Base-by-base conservation (phyloP, 2,113 vertebrate species). In the Polyodon spathula region DNA sequence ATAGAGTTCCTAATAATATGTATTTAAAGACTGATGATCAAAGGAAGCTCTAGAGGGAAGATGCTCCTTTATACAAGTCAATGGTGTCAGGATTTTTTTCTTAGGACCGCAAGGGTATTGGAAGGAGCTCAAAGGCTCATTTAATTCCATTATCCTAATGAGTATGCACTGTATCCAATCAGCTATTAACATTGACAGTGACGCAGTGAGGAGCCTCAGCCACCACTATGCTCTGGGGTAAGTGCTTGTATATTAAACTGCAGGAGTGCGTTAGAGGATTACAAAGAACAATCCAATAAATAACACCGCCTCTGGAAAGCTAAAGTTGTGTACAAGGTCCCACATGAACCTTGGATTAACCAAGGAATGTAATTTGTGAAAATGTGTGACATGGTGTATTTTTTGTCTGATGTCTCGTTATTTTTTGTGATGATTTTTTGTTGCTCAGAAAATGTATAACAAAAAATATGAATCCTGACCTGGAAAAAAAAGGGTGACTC, bases 121-220 rank as follows among this genome's bases (percentile, higher is more conserved):
- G 48, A 50, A 50, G 48, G 48, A 50, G 9, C 48, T 50, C 14
- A 50, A 50, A 50, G 48, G 15, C 9, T 27, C 1, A 50, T 50
- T 50, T 50, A 50, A 50, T 50, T 50, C 48, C 5, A 6, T 50
- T 50, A 50, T n/a, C 48, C 48, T 50, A 50, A 50, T 50, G 48
- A 50, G 12, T 6, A 50, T 50, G 15, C 48, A 50, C 48, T 50
- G 9, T 11, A 50, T 50, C 48, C 48, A 50, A 50, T 50, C 48
- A 12, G 48, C 48, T 50, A 50, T 50, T 50, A 50, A 50, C 48
- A n/a, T 50, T 50, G 6, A 50, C 48, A 50, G 48, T 50, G 12
- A 50, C 6, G 48, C 15, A 50, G 12, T n/a, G 9, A n/a, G 5
- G 48, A 10, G 48, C 48, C 48, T 50, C 46, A 10, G 46, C 46